Conservation (phyloP, 2,888 invertebrate genomes). For the Ormia ochracea region DNA sequence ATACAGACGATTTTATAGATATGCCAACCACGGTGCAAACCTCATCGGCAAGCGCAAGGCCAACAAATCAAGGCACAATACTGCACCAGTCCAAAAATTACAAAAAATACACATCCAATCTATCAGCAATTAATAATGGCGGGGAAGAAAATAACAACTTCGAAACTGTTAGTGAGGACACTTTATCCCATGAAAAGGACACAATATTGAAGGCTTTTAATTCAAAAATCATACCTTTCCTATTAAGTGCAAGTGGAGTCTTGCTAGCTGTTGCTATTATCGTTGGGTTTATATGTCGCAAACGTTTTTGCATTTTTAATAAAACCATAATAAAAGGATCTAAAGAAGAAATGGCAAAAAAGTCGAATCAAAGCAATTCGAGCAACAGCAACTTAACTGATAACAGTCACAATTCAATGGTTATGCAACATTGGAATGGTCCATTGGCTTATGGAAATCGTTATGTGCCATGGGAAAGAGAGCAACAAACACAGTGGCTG, state of each 20-base stretch:
- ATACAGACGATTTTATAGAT: constrained; percentile 60
- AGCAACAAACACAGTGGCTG: constrained; percentile 74
- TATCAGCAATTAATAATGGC: constrained; percentile 53
- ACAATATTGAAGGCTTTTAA: constrained; percentile 74
- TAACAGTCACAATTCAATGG: constrained; percentile 78
- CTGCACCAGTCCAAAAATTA: background rate
- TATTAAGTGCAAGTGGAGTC: constrained; percentile 82
- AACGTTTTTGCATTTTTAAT: constrained; percentile 82
- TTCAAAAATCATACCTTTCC: constrained; percentile 83
- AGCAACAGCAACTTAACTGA: constrained; percentile 73
- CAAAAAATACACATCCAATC: background rate
- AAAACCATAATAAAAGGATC: constrained; percentile 79
- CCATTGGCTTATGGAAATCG: constrained; percentile 88
- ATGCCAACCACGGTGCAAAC: constrained; percentile 38
- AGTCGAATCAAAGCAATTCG: constrained; percentile 76
- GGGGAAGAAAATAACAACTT: constrained; percentile 1
- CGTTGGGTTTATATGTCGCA: constrained; percentile 82
- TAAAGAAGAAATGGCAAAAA: constrained; percentile 86
- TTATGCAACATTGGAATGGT: constrained; percentile 88
- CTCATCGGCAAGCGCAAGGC: constrained; percentile 64
- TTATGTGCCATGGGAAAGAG: constrained; percentile 88
- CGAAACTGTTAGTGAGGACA: background rate
- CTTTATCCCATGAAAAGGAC: background rate
- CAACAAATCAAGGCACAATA: constrained; percentile 64
- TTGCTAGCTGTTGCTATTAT: constrained; percentile 83